Percentiles rank a stretch among this genome's conserved stretches.
Conservation (phyloP, 2,888 invertebrate species). For the Crioceris asparagi region DNA sequence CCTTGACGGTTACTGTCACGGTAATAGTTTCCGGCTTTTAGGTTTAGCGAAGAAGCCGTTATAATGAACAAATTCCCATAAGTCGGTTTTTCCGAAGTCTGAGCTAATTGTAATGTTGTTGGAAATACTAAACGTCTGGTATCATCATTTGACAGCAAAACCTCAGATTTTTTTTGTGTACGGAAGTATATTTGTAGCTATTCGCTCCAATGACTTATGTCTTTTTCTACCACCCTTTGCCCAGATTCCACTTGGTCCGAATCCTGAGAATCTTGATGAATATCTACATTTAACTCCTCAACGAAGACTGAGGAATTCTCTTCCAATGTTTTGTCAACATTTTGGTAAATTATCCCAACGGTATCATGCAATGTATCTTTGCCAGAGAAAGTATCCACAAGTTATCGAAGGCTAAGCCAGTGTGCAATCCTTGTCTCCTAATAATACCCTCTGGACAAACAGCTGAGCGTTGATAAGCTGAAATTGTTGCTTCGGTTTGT, state of each 20-base stretch:
- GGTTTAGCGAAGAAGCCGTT: too few relatives aligned
- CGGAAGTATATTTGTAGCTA: slow-evolving; percentile 4
- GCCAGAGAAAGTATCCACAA: slow-evolving; percentile 14
- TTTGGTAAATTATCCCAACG: slow-evolving; percentile 15
- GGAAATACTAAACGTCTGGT: slow-evolving; percentile 1
- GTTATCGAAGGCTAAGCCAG: slow-evolving; percentile 17
- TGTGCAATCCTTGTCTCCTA: slow-evolving; percentile 2
- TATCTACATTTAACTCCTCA: too few relatives aligned
- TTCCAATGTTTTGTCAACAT: slow-evolving; percentile 8
- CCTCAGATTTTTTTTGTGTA: slow-evolving; percentile 7
- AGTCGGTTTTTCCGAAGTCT: background rate
- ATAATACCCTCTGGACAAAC: slow-evolving; percentile 13
- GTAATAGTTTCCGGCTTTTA: too few relatives aligned
- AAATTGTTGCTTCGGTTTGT: slow-evolving; percentile 15
- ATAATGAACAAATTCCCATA: slow-evolving; percentile 2
- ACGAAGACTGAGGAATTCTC: background rate
- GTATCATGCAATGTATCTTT: slow-evolving; percentile 17
- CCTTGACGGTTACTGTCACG: too few relatives aligned
- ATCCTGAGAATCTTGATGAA: background rate
- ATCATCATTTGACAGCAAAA: background rate
- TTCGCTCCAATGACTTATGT: slow-evolving; percentile 5
- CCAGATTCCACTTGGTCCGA: slow-evolving; percentile 4
- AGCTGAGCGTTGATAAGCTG: slow-evolving; percentile 4
- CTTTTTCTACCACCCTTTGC: slow-evolving; percentile 5
- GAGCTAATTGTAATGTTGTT: background rate